Conservation (phyloP, 2,113 vertebrate genomes). For the Thalassarche chlororhynchos region DNA sequence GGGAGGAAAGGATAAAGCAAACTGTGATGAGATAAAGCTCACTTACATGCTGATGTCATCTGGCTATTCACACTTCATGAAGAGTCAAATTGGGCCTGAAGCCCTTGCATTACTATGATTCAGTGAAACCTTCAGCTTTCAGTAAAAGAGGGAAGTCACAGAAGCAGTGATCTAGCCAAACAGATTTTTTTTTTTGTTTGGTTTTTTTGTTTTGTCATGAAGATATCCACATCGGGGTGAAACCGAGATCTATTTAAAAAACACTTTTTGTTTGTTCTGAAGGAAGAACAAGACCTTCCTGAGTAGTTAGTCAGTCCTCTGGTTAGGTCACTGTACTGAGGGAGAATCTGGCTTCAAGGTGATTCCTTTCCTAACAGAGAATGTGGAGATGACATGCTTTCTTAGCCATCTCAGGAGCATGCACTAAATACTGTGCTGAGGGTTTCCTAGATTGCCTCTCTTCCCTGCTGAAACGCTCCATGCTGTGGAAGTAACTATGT, state of each 20-base stretch:
- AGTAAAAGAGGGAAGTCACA: not conserved
- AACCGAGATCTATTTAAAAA: not conserved
- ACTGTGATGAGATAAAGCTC: not conserved
- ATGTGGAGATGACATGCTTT: not conserved
- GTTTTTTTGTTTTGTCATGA: not conserved
- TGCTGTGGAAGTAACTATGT: not conserved
- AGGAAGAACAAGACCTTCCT: not conserved
- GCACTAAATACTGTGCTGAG: not conserved
- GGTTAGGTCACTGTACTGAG: not conserved
- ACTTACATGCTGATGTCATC: not conserved
- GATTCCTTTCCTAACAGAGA: not conserved
- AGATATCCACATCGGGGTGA: accelerated
- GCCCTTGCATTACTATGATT: not conserved
- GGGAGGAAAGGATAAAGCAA: not conserved
- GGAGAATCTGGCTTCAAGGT: not conserved
- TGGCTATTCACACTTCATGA: not conserved
- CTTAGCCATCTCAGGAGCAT: not conserved
- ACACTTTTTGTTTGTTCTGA: not conserved
- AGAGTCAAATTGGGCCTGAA: not conserved
- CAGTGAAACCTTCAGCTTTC: not conserved
- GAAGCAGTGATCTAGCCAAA: not conserved
- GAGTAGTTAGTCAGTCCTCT: not conserved
- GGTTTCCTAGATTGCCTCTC: not conserved
- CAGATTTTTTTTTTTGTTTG: not conserved
- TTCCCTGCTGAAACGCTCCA: not conserved